A percentile compares a stretch with the other conserved stretches of the same genome.
These are phyloP conservation scores for Tenrec ecaudatus DNA, from an alignment of 2,113 vertebrate genomes.

Conservation along the genomic window DNA sequence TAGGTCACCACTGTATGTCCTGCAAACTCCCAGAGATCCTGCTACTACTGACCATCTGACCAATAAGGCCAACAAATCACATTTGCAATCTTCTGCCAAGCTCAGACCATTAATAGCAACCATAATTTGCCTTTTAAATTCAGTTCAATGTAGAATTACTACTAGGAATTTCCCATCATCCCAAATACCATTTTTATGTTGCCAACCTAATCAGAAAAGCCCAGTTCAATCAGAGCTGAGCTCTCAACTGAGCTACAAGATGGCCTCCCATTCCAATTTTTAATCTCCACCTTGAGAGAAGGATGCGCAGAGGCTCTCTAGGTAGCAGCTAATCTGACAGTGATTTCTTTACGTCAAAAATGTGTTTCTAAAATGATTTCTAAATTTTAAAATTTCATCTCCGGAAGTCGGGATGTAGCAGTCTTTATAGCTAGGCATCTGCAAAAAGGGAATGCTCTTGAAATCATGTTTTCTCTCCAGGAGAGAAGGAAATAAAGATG, in stretches of 20 bases:
- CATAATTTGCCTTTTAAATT: constrained; percentile 72
- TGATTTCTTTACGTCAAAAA: constrained; percentile 70
- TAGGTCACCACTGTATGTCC: neutral
- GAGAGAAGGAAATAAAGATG: constrained; percentile 22
- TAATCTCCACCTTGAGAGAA: constrained; percentile 72
- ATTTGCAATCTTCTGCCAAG: neutral
- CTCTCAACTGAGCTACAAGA: constrained; percentile 61
- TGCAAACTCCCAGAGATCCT: neutral
- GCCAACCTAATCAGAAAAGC: constrained; percentile 76
- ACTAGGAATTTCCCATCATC: constrained; percentile 63
- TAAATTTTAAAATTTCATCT: constrained; percentile 64
- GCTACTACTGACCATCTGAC: neutral
- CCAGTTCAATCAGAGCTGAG: constrained; percentile 68
- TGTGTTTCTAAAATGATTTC: constrained; percentile 74
- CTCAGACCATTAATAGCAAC: constrained; percentile 20
- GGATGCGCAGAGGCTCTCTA: constrained; percentile 62
- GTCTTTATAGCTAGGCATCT: constrained; percentile 34
- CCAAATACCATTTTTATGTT: constrained; percentile 75
- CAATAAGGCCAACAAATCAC: neutral
- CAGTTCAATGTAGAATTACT: constrained; percentile 55
- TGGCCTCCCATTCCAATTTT: constrained; percentile 70
- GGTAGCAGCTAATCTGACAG: constrained; percentile 65
- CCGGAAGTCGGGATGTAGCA: neutral
- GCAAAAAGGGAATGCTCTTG: neutral
- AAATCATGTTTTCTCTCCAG: constrained; percentile 19